Evolutionary conservation across 1,140 invertebrate species (phyloP).

Genomic region (Drosophila pandora): DNA sequence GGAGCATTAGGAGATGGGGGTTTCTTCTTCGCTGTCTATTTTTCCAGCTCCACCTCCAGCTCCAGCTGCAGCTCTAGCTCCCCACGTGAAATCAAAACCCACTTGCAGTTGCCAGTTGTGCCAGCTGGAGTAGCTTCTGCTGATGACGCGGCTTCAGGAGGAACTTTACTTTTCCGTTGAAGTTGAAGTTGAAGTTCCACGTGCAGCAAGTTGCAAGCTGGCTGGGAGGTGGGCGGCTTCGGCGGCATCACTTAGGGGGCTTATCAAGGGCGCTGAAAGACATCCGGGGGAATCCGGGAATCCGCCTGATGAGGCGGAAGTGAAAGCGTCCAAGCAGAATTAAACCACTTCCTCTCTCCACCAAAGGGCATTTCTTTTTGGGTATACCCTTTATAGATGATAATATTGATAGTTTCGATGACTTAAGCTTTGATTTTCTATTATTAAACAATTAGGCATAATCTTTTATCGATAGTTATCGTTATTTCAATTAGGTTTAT

Average conservation of each 20-base stretch:
- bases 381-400: slow-evolving; percentile 1
- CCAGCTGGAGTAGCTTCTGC: slow-evolving; percentile 15
- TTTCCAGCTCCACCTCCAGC: too few relatives aligned
- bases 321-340: slow-evolving; percentile 74
- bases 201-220: slow-evolving; percentile 22
- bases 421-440: too few relatives aligned
- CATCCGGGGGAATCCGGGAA: slow-evolving; percentile 41
- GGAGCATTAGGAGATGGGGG: slow-evolving; percentile 6
- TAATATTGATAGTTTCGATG: not conserved
- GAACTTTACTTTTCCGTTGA: slow-evolving; percentile 9
- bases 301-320: slow-evolving; percentile 75
- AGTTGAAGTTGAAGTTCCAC: slow-evolving; percentile 9
- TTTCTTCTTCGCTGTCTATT: not conserved
- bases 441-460: too few relatives aligned
- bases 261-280: slow-evolving; percentile 23
- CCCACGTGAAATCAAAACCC: slow-evolving; percentile 53
- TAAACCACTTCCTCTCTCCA: slow-evolving; percentile 64
- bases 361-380: slow-evolving; percentile 2
- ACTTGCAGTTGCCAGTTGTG: slow-evolving; percentile 41
- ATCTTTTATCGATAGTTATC: too few relatives aligned
- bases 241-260: slow-evolving; percentile 8
- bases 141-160: slow-evolving; percentile 26
- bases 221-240: slow-evolving; percentile 42
- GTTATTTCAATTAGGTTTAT: too few relatives aligned
- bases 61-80: not conserved